Percentiles rank a stretch among this genome's conserved stretches.
Evolutionary conservation across 2,888 invertebrate species (phyloP).

Genomic region (Mesochorus sp.): DNA sequence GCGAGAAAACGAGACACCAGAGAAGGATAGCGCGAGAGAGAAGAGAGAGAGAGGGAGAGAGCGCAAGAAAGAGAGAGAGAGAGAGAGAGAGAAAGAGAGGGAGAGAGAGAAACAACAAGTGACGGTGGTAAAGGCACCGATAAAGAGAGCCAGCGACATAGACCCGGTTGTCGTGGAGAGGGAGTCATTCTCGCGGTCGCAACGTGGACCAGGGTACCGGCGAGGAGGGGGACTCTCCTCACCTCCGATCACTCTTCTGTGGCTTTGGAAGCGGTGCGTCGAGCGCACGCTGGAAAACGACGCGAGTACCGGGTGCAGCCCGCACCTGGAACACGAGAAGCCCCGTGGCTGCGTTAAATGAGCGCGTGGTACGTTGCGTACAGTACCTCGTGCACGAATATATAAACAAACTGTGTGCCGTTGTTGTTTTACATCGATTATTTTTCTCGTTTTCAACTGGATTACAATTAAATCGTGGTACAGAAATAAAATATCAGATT

Average conservation of each 20-base stretch:
- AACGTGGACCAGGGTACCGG: slow-evolving; percentile 59
- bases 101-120: slow-evolving; percentile 59
- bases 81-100: slow-evolving; percentile 55
- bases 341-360: slow-evolving; percentile 56
- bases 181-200: slow-evolving; percentile 61
- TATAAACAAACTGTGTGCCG: slow-evolving; percentile 2
- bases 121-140: slow-evolving; percentile 66
- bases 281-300: slow-evolving; percentile 63
- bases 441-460: slow-evolving; percentile 10
- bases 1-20: too few species aligned
- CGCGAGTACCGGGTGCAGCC: slow-evolving; percentile 62
- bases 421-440: not conserved
- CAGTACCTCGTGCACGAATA: not conserved
- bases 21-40: slow-evolving; percentile 43
- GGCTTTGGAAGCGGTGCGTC: slow-evolving; percentile 61
- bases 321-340: slow-evolving; percentile 61
- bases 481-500: not conserved
- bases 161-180: slow-evolving; percentile 58
- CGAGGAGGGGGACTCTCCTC: slow-evolving; percentile 83
- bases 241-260: slow-evolving; percentile 78
- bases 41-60: slow-evolving; percentile 43
- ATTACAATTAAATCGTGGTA: slow-evolving; percentile 36
- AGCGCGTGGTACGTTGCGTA: slow-evolving; percentile 43
- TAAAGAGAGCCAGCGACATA: slow-evolving; percentile 64
- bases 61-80: slow-evolving; percentile 42